Evolutionary conservation across 2,797 vertebrate species (phyloP).

Genomic region (Linurgus olivaceus): DNA sequence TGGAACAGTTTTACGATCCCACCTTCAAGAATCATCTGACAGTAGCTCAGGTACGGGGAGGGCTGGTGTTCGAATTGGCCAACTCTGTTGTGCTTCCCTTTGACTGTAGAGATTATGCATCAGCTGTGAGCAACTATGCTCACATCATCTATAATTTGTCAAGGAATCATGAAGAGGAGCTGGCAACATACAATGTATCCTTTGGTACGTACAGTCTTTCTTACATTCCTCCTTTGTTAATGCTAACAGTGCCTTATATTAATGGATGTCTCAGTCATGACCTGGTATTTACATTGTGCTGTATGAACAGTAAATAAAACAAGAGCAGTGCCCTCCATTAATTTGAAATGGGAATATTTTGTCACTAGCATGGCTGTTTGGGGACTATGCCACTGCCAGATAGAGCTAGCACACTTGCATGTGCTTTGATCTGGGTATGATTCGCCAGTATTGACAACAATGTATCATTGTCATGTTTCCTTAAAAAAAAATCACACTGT

Average conservation of each 20-base stretch:
- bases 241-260: background rate
- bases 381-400: background rate
- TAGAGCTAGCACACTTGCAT: fast-evolving
- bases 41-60: slow-evolving; percentile 88
- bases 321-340: background rate
- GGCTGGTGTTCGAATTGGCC: slow-evolving; percentile 85
- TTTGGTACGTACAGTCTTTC: slow-evolving; percentile 81
- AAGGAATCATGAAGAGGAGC: slow-evolving; percentile 72
- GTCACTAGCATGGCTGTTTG: background rate
- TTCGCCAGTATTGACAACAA: background rate
- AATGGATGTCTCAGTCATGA: background rate
- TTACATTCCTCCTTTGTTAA: background rate
- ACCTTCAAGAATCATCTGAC: slow-evolving; percentile 85
- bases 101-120: slow-evolving; percentile 85
- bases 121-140: slow-evolving; percentile 80
- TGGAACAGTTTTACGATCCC: slow-evolving; percentile 92
- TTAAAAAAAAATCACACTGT: background rate
- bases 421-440: background rate
- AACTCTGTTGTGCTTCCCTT: slow-evolving; percentile 86
- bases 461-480: background rate
- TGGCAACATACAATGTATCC: slow-evolving; percentile 77
- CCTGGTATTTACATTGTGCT: background rate
- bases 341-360: background rate
- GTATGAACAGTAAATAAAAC: background rate
- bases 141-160: slow-evolving; percentile 80